Conservation (phyloP, 1,140 invertebrate genomes). For the Aphelenchoides avenae region DNA sequence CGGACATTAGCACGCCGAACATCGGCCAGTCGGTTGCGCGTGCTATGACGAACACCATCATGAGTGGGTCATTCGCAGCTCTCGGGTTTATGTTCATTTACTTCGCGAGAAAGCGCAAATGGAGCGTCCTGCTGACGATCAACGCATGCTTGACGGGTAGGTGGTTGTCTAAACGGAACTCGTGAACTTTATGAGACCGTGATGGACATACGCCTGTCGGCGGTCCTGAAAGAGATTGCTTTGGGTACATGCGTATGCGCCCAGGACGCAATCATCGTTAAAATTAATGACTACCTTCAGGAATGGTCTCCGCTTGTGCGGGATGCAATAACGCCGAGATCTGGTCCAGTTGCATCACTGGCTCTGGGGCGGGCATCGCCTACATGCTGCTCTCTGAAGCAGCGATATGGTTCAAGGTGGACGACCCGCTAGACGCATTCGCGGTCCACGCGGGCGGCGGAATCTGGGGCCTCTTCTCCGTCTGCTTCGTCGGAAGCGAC, state of each 20-base stretch:
- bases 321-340: conserved; percentile 61
- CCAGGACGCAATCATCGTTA: too few relatives aligned
- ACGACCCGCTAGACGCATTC: conserved; percentile 67
- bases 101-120: conserved; percentile 56
- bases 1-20: conserved; percentile 61
- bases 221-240: too few relatives aligned
- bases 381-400: conserved; percentile 60
- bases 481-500: conserved; percentile 60
- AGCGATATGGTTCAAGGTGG: conserved; percentile 61
- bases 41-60: conserved; percentile 65
- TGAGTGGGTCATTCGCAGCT: conserved; percentile 63
- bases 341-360: conserved; percentile 62
- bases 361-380: conserved; percentile 60
- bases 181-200: conserved; percentile 1
- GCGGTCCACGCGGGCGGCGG: conserved; percentile 66
- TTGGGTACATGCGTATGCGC: too few relatives aligned
- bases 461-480: conserved; percentile 64
- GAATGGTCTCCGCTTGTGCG: conserved; percentile 64
- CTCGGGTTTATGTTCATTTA: conserved; percentile 60
- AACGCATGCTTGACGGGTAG: conserved; percentile 66
- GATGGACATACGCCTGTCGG: too few relatives aligned
- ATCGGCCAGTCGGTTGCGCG: conserved; percentile 51
- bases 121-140: conserved; percentile 64
- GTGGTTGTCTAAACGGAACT: conserved; percentile 40
- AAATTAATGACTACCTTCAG: conserved; percentile 14